phyloP scores from a whole-genome alignment of 2,888 invertebrate species.

The Agapostemon virescens region DNA sequence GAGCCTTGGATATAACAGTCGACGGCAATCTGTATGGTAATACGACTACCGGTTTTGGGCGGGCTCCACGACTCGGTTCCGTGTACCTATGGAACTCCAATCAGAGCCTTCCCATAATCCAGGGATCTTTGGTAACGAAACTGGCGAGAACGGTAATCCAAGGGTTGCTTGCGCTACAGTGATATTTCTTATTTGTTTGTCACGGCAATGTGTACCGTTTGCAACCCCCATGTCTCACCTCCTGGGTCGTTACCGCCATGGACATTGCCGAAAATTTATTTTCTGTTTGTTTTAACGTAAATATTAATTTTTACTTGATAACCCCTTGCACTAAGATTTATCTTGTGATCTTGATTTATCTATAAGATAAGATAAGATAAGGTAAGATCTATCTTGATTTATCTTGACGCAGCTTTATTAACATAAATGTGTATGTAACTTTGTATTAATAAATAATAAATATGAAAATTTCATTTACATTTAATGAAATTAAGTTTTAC shows the following conservation, averaged over 20 bases:
- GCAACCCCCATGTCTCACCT: not conserved
- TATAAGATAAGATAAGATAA: too few relatives aligned
- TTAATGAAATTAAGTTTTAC: too few relatives aligned
- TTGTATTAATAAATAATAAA: too few relatives aligned
- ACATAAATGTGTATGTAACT: too few relatives aligned
- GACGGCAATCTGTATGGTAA: conserved; percentile 76
- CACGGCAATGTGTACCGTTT: not conserved
- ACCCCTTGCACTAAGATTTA: too few relatives aligned
- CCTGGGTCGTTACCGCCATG: not conserved
- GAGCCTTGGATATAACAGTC: conserved; percentile 59
- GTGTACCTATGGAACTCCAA: conserved; percentile 66
- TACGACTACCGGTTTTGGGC: conserved; percentile 73
- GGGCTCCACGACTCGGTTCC: conserved; percentile 65
- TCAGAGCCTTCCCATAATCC: conserved; percentile 66
- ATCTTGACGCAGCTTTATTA: too few relatives aligned
- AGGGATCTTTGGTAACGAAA: conserved; percentile 49
- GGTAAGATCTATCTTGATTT: too few relatives aligned
- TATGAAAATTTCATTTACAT: too few relatives aligned
- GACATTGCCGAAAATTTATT: not conserved
- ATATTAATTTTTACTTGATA: too few relatives aligned
- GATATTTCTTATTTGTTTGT: conserved; percentile 53
- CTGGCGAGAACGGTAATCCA: conserved; percentile 56
- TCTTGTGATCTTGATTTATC: too few relatives aligned
- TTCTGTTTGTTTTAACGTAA: not conserved
- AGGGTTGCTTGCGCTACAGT: conserved; percentile 47